Evolutionary conservation across 53 echinoderm and acorn worm genomes (phyloP).

Genomic region (Paelopatides confundens): DNA sequence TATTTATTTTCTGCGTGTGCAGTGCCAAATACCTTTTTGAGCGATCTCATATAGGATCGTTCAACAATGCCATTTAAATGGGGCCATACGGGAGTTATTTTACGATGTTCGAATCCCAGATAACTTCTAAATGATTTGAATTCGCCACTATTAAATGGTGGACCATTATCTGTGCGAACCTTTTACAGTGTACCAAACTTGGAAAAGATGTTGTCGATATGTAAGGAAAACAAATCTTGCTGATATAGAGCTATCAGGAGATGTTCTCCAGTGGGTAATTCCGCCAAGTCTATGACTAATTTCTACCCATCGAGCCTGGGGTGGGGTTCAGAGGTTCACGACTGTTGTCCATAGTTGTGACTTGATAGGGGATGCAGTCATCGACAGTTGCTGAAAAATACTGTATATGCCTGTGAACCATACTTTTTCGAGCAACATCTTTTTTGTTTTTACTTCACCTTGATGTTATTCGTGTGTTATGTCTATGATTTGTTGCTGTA

Average conservation of each 20-base stretch:
- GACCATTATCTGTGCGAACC: constrained; percentile 76
- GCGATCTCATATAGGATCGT: constrained; percentile 62
- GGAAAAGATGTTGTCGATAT: constrained; percentile 74
- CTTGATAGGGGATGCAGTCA: constrained; percentile 71
- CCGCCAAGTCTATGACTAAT: constrained; percentile 79
- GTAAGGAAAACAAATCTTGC: constrained; percentile 60
- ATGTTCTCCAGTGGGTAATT: constrained; percentile 70
- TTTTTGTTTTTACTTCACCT: constrained; percentile 73
- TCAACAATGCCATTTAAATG: constrained; percentile 69
- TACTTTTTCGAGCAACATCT: constrained; percentile 64
- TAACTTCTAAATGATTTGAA: constrained; percentile 63
- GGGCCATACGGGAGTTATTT: constrained; percentile 71
- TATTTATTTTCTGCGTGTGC: constrained; percentile 44
- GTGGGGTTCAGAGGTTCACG: constrained; percentile 62
- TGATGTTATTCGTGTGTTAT: constrained; percentile 84
- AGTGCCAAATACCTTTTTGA: constrained; percentile 68
- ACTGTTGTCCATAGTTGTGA: constrained; percentile 47
- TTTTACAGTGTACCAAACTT: constrained; percentile 64
- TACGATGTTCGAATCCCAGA: constrained; percentile 70
- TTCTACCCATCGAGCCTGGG: constrained; percentile 60
- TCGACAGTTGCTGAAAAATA: constrained; percentile 52
- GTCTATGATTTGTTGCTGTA: constrained; percentile 58
- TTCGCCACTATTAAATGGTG: constrained; percentile 70
- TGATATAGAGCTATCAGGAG: constrained; percentile 77
- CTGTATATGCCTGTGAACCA: constrained; percentile 79